Conservation (phyloP, 1,140 invertebrate genomes). For the Antheraea pernyi region DNA sequence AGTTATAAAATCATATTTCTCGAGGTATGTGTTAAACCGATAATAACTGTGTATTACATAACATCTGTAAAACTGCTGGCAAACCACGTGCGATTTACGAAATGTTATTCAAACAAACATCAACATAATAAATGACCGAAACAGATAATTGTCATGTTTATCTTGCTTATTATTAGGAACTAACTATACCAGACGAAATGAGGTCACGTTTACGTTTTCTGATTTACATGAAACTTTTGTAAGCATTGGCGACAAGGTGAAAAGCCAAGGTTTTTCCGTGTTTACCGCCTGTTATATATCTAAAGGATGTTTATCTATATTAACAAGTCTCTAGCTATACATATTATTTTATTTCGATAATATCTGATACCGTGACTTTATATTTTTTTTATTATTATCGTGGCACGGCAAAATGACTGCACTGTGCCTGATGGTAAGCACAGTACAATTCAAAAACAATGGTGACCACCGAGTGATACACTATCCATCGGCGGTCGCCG, state of each 20-base stretch:
- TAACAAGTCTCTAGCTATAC: not conserved
- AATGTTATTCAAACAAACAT: conserved; percentile 16
- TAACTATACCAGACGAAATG: not conserved
- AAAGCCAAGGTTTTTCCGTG: not conserved
- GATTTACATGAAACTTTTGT: not conserved
- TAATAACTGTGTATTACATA: too few relatives aligned
- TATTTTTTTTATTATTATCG: too few relatives aligned
- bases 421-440: too few relatives aligned
- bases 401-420: too few relatives aligned
- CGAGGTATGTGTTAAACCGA: too few relatives aligned
- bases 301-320: not conserved
- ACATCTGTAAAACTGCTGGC: not conserved
- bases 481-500: too few relatives aligned
- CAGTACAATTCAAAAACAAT: too few relatives aligned
- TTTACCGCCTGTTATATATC: not conserved
- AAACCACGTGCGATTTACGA: not conserved
- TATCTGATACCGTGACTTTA: too few relatives aligned
- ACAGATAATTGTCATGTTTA: conserved; percentile 11
- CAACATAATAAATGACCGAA: conserved; percentile 12
- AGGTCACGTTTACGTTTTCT: not conserved
- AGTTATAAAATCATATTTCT: too few relatives aligned
- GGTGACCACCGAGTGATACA: too few relatives aligned
- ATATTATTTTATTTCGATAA: too few relatives aligned
- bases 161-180: not conserved
- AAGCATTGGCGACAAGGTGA: not conserved